Evolutionary conservation across 1,140 invertebrate species (phyloP).

Genomic region (Penaeus japonicus): DNA sequence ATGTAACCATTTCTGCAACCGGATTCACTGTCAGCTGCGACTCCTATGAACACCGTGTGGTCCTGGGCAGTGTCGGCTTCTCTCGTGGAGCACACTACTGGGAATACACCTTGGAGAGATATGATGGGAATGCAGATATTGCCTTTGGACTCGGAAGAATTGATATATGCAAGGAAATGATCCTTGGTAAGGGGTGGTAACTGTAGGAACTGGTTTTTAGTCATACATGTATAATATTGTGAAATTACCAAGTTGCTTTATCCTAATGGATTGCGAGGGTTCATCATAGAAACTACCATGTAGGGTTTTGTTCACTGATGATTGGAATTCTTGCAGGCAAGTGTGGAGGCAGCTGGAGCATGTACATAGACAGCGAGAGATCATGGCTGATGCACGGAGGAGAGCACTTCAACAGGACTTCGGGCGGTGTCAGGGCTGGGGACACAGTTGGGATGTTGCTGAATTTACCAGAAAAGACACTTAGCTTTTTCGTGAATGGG

Average conservation of each 20-base stretch:
- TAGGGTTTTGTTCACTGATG: background rate
- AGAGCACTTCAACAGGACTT: constrained; percentile 54
- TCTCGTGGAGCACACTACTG: constrained; percentile 96
- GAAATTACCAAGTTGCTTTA: too few relatives aligned
- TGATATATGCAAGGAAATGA: constrained; percentile 89
- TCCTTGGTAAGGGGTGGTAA: constrained; percentile 80
- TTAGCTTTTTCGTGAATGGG: constrained; percentile 57
- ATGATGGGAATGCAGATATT: constrained; percentile 95
- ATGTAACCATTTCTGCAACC: constrained; percentile 85
- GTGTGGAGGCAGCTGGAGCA: constrained; percentile 97
- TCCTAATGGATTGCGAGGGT: background rate
- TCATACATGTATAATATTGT: background rate
- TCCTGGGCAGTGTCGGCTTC: constrained; percentile 90
- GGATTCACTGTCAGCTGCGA: constrained; percentile 85
- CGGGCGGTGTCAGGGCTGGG: constrained; percentile 55
- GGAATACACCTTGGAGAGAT: constrained; percentile 91
- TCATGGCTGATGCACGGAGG: constrained; percentile 73
- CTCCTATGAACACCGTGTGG: constrained; percentile 92
- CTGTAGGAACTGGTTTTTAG: too few relatives aligned
- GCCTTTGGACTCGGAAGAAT: constrained; percentile 93
- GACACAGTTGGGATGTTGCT: constrained; percentile 57
- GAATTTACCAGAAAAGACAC: constrained; percentile 39
- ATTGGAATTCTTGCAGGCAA: constrained; percentile 74
- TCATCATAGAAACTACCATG: too few relatives aligned
- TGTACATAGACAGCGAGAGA: constrained; percentile 96